Evolutionary conservation across 2,113 vertebrate genomes (phyloP).

Genomic region (Atlantisia rogersi): DNA sequence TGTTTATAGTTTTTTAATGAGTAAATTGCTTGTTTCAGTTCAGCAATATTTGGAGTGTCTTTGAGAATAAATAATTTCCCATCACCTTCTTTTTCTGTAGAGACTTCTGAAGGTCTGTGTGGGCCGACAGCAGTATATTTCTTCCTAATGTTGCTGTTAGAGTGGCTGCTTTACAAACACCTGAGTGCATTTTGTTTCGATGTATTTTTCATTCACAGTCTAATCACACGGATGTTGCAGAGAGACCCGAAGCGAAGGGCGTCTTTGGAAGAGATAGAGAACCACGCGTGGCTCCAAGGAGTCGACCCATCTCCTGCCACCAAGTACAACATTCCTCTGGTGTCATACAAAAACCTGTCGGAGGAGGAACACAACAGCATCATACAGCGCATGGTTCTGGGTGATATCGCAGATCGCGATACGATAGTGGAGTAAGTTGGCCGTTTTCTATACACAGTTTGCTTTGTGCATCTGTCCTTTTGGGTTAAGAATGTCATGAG

Average conservation of each 20-base stretch:
- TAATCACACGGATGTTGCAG: constrained; percentile 97
- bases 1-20: neutral
- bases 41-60: neutral
- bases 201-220: constrained; percentile 75
- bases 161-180: neutral
- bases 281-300: constrained; percentile 93
- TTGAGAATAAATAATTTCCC: neutral
- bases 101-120: neutral
- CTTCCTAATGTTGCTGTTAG: neutral
- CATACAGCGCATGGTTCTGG: constrained; percentile 97
- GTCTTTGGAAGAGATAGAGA: constrained; percentile 94
- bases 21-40: neutral
- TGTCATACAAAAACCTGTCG: constrained; percentile 95
- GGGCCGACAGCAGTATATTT: neutral
- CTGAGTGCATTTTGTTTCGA: neutral
- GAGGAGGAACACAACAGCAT: constrained; percentile 98
- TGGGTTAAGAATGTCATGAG: neutral
- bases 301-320: constrained; percentile 97
- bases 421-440: constrained; percentile 91
- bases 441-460: rapidly evolving
- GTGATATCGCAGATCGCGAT: constrained; percentile 94
- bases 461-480: neutral
- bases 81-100: neutral
- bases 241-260: constrained; percentile 93
- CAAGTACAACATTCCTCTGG: constrained; percentile 93